A percentile compares a stretch with the other conserved stretches of the same genome.
phyloP scores from a whole-genome alignment of 2,797 vertebrate genomes.

The Silurus lanzhouensis region DNA sequence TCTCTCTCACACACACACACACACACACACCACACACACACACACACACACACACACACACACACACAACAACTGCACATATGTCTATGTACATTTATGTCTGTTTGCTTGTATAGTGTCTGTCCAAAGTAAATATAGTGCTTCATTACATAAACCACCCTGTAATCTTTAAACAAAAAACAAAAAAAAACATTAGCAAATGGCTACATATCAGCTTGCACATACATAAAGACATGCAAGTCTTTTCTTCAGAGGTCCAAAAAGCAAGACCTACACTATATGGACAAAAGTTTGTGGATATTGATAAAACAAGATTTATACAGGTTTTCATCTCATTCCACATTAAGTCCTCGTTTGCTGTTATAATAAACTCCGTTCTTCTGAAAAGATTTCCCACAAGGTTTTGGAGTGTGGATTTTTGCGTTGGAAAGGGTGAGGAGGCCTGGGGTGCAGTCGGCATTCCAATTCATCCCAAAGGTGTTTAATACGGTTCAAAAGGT shows the following conservation, averaged over 20 bases:
- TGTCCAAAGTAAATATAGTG: constrained; percentile 36
- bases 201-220: constrained; percentile 37
- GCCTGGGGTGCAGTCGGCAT: no score
- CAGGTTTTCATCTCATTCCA: no score
- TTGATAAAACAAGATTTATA: no score
- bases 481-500: no score
- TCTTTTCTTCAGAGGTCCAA: neutral
- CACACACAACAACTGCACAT: constrained; percentile 44
- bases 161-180: neutral
- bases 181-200: constrained; percentile 30
- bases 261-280: neutral
- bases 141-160: constrained; percentile 45
- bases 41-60: constrained; percentile 46
- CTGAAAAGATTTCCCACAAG: no score
- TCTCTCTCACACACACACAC: constrained; percentile 53
- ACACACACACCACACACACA: constrained; percentile 43
- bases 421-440: no score
- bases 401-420: no score
- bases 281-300: no score
- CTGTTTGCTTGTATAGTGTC: neutral
- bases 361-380: no score
- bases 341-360: no score
- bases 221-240: constrained; percentile 16
- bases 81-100: constrained; percentile 4
- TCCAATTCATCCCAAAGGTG: no score